Percentiles rank a stretch among this genome's conserved stretches.
These are phyloP conservation scores for Polymixis flavicincta DNA, from an alignment of 2,888 invertebrate genomes.

Conservation along the genomic window DNA sequence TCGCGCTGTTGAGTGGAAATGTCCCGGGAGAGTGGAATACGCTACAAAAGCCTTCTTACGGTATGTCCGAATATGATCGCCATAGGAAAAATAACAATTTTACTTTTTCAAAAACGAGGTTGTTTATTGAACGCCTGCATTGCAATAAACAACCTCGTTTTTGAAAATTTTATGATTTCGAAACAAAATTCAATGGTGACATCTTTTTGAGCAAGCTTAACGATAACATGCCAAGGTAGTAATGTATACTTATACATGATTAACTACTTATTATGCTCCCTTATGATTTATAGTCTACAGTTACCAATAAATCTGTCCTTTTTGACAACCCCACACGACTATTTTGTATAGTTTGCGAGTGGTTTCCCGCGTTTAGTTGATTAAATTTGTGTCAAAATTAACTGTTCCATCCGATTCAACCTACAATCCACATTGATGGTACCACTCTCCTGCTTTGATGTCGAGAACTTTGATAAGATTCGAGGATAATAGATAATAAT, in stretches of 20 bases:
- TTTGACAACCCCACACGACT: conserved; percentile 23
- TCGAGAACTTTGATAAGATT: not conserved
- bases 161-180: conserved; percentile 19
- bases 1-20: not conserved
- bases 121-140: conserved; percentile 26
- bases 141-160: no score
- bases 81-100: conserved; percentile 15
- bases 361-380: conserved; percentile 6
- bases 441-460: not conserved
- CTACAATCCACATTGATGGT: not conserved
- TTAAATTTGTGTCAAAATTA: conserved; percentile 23
- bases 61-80: conserved; percentile 57
- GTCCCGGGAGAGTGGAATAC: not conserved
- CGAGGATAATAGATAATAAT: not conserved
- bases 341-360: conserved; percentile 22
- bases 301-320: conserved; percentile 27
- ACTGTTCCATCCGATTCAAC: conserved; percentile 13
- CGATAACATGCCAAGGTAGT: not conserved
- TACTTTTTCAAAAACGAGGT: conserved; percentile 1
- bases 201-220: not conserved
- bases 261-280: not conserved
- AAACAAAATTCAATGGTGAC: conserved; percentile 22
- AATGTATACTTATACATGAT: not conserved
- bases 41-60: conserved; percentile 46
- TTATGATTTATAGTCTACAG: conserved; percentile 9